These are phyloP conservation scores for Drosophila grimshawi DNA, from an alignment of 1,140 invertebrate species.

Conservation along the genomic window DNA sequence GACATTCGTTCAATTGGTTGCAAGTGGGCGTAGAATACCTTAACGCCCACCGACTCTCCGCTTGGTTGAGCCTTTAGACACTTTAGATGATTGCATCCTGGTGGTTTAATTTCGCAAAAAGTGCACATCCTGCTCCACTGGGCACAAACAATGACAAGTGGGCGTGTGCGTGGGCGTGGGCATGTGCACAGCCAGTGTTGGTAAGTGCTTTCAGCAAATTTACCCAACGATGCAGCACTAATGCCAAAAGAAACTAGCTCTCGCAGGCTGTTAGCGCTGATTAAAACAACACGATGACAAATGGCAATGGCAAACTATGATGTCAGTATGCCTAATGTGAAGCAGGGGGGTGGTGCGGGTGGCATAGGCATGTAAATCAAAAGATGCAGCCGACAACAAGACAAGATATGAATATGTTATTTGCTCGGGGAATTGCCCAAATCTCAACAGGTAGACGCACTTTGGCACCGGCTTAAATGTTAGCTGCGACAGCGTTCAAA, in stretches of 20 bases:
- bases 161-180: slow-evolving; percentile 33
- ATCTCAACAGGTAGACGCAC: slow-evolving; percentile 82
- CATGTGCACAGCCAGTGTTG: slow-evolving; percentile 57
- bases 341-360: background rate
- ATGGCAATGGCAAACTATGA: slow-evolving; percentile 22
- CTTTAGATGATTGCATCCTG: slow-evolving; percentile 70
- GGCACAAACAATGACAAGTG: slow-evolving; percentile 61
- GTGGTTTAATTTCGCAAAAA: slow-evolving; percentile 61
- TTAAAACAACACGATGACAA: slow-evolving; percentile 61
- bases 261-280: slow-evolving; percentile 66
- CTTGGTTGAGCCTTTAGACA: slow-evolving; percentile 31
- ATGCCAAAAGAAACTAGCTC: slow-evolving; percentile 25
- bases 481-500: background rate
- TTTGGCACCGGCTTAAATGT: slow-evolving; percentile 45
- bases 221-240: slow-evolving; percentile 57
- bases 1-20: slow-evolving; percentile 47
- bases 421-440: slow-evolving; percentile 76
- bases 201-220: slow-evolving; percentile 66
- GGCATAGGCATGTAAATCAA: slow-evolving; percentile 34
- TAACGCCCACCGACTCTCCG: slow-evolving; percentile 23
- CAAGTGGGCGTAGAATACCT: slow-evolving; percentile 38
- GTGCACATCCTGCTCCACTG: slow-evolving; percentile 53
- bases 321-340: slow-evolving; percentile 9
- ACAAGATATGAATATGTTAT: slow-evolving; percentile 81
- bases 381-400: slow-evolving; percentile 18